phyloP scores from a whole-genome alignment of 1,140 invertebrate species.

The Octopus sinensis region DNA sequence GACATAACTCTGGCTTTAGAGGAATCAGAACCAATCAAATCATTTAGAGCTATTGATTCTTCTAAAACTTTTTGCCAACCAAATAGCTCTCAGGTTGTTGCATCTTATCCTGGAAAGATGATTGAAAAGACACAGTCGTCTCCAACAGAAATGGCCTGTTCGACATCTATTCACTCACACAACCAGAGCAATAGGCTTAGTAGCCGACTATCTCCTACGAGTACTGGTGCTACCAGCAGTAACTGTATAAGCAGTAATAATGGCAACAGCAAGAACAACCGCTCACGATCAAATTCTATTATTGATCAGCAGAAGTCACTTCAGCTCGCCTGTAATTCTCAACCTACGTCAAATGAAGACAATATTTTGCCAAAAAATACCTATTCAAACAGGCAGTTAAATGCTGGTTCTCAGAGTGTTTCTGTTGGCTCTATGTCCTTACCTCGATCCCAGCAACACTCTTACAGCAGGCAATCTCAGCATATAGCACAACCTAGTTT shows the following conservation, averaged over 20 bases:
- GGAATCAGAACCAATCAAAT: not conserved
- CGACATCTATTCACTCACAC: not conserved
- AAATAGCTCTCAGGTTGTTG: not conserved
- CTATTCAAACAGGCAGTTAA: not conserved
- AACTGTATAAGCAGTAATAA: not conserved
- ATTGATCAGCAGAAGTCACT: not conserved
- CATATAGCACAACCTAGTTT: slow-evolving; percentile 15
- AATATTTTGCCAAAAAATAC: not conserved
- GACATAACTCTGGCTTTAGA: slow-evolving; percentile 4
- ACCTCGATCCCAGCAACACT: not conserved
- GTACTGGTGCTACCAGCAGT: not conserved
- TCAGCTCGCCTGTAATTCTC: not conserved
- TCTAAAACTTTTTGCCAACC: not conserved
- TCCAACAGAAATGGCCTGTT: not conserved
- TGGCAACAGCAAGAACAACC: not conserved
- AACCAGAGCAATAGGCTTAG: not conserved
- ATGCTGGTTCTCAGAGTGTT: not conserved
- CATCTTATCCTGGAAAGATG: not conserved
- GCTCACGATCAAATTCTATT: not conserved
- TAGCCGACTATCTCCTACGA: not conserved
- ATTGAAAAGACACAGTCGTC: not conserved
- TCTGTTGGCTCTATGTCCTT: not conserved
- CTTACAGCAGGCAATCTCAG: not conserved
- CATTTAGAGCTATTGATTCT: not conserved
- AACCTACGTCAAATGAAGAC: not conserved